Evolutionary conservation across 2,888 invertebrate genomes (phyloP).

Genomic region (Caenorhabditis sp.): DNA sequence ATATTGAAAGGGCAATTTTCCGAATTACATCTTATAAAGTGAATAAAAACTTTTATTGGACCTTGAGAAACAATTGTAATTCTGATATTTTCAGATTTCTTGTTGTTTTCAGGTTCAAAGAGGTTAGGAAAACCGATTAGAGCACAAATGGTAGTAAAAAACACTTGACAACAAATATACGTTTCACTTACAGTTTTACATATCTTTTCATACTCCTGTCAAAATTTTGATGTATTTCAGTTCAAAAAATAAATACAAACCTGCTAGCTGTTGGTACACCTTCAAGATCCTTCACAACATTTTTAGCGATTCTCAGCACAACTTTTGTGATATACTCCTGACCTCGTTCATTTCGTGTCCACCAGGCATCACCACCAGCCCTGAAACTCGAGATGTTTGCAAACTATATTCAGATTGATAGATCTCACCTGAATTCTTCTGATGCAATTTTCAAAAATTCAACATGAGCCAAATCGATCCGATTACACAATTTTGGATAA

Average conservation of each 20-base stretch:
- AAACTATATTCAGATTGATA: slow-evolving; percentile 3
- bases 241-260: slow-evolving; percentile 4
- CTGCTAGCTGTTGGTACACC: slow-evolving; percentile 13
- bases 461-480: slow-evolving; percentile 41
- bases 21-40: no score
- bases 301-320: slow-evolving; percentile 28
- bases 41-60: no score
- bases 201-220: neutral
- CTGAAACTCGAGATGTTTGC: slow-evolving; percentile 17
- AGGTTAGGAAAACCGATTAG: no score
- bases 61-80: no score
- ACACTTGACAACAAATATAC: no score
- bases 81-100: no score
- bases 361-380: slow-evolving; percentile 58
- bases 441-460: slow-evolving; percentile 48
- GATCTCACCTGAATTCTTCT: slow-evolving; percentile 51
- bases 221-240: neutral
- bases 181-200: neutral
- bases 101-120: no score
- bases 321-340: slow-evolving; percentile 55
- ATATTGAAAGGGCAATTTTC: no score
- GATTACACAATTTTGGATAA: slow-evolving; percentile 38
- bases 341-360: slow-evolving; percentile 54
- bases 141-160: no score
- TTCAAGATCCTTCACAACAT: slow-evolving; percentile 32